Evolutionary conservation across 2,113 vertebrate species (phyloP).

Genomic region (Sturnira hondurensis): DNA sequence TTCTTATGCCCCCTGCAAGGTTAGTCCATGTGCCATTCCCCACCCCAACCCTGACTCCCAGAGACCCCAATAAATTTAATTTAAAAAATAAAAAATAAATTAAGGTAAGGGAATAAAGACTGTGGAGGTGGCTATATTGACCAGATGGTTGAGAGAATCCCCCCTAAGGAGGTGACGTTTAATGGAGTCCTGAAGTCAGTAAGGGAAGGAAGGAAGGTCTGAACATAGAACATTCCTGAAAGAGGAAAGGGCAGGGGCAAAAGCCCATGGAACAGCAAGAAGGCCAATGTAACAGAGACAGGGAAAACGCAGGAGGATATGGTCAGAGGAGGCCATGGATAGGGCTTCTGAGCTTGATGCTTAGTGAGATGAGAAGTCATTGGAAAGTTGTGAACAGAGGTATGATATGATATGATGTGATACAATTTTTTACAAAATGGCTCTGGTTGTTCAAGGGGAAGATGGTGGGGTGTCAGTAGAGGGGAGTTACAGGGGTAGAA

Average conservation of each 20-base stretch:
- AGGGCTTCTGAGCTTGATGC: background rate
- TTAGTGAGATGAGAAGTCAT: background rate
- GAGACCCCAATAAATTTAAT: background rate
- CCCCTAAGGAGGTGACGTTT: background rate
- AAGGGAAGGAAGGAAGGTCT: background rate
- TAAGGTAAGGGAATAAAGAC: background rate
- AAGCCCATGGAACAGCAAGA: background rate
- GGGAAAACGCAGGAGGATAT: background rate
- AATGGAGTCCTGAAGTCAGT: background rate
- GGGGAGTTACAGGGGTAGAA: too few relatives aligned
- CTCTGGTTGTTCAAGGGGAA: background rate
- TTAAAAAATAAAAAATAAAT: background rate
- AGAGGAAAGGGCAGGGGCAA: background rate
- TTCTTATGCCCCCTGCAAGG: background rate
- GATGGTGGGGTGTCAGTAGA: fast-evolving
- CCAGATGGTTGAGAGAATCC: background rate
- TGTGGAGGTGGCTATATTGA: background rate
- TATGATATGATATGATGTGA: background rate
- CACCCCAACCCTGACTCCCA: background rate
- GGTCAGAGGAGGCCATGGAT: background rate
- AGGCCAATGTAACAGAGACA: background rate
- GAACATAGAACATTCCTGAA: background rate
- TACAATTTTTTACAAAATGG: background rate
- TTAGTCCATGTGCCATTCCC: background rate
- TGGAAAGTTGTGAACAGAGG: background rate